Evolutionary conservation across 2,888 invertebrate genomes (phyloP).

Genomic region (Tetrapedia diversipes): DNA sequence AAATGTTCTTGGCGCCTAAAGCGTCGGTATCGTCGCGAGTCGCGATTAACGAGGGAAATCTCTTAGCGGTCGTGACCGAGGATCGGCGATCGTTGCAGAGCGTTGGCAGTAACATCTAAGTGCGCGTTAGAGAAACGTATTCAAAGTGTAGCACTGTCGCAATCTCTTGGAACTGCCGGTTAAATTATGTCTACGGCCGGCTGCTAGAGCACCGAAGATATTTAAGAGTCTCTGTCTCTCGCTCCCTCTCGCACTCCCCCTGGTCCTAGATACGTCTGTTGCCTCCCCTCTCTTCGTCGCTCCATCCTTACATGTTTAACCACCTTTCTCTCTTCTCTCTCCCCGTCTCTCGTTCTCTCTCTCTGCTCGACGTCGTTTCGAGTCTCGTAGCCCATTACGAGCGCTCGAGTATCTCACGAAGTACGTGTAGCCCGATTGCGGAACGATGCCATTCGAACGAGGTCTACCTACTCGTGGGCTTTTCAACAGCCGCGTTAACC

Average conservation of each 20-base stretch:
- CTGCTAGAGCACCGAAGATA: conserved; percentile 46
- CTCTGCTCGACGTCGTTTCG: conserved; percentile 38
- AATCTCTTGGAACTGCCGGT: conserved; percentile 63
- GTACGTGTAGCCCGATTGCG: conserved; percentile 53
- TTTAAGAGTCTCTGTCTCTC: conserved; percentile 34
- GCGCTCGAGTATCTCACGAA: conserved; percentile 54
- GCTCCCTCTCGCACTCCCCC: conserved; percentile 10
- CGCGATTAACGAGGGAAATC: conserved; percentile 33
- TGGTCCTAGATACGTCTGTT: neutral
- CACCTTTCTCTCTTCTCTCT: conserved; percentile 30
- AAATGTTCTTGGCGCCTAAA: too few relatives aligned
- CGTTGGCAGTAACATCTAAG: too few relatives aligned
- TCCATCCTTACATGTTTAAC: conserved; percentile 3
- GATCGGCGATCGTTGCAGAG: too few relatives aligned
- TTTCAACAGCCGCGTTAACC: conserved; percentile 51
- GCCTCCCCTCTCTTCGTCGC: neutral
- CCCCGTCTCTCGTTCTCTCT: conserved; percentile 30
- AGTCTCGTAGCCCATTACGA: conserved; percentile 50
- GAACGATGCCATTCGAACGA: conserved; percentile 43
- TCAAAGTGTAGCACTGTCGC: conserved; percentile 58
- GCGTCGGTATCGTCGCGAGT: conserved; percentile 15
- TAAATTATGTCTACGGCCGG: conserved; percentile 59
- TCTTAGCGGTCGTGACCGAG: conserved; percentile 6
- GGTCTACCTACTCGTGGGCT: too few relatives aligned
- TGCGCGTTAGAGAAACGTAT: conserved; percentile 48